Conservation (phyloP, 2,888 invertebrate genomes). For the Laothoe populi region DNA sequence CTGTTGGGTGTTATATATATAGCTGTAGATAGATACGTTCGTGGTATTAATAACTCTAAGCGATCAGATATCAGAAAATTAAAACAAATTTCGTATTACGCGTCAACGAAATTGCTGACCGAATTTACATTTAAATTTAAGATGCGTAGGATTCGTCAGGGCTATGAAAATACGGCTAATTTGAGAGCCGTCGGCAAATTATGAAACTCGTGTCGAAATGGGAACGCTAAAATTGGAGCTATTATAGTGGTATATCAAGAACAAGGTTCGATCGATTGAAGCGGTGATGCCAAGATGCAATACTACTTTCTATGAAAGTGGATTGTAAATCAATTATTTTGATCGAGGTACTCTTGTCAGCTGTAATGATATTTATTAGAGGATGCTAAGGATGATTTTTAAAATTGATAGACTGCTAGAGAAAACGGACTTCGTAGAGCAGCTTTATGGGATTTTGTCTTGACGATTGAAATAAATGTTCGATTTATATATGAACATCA, state of each 20-base stretch:
- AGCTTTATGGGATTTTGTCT: neutral
- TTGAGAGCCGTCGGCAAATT: constrained; percentile 2
- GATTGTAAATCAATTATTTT: constrained; percentile 35
- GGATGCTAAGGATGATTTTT: constrained; percentile 30
- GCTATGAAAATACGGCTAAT: constrained; percentile 13
- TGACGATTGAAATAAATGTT: neutral
- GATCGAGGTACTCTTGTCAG: constrained; percentile 34
- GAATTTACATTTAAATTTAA: constrained; percentile 18
- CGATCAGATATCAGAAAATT: no score
- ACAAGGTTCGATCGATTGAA: constrained; percentile 28
- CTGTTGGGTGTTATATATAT: no score
- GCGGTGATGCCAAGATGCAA: constrained; percentile 29
- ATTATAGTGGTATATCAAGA: constrained; percentile 33
- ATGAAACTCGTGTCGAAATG: constrained; percentile 18
- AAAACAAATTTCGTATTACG: constrained; percentile 10
- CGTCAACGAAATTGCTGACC: constrained; percentile 26
- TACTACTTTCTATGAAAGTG: constrained; percentile 40
- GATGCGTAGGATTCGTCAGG: constrained; percentile 20
- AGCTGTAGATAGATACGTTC: no score
- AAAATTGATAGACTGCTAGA: constrained; percentile 33
- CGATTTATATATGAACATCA: neutral
- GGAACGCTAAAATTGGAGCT: constrained; percentile 21
- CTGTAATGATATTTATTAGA: constrained; percentile 36
- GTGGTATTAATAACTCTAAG: neutral
- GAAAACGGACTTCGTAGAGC: constrained; percentile 13